Evolutionary conservation across 2,888 invertebrate genomes (phyloP).

Genomic region (Ophion costatus): DNA sequence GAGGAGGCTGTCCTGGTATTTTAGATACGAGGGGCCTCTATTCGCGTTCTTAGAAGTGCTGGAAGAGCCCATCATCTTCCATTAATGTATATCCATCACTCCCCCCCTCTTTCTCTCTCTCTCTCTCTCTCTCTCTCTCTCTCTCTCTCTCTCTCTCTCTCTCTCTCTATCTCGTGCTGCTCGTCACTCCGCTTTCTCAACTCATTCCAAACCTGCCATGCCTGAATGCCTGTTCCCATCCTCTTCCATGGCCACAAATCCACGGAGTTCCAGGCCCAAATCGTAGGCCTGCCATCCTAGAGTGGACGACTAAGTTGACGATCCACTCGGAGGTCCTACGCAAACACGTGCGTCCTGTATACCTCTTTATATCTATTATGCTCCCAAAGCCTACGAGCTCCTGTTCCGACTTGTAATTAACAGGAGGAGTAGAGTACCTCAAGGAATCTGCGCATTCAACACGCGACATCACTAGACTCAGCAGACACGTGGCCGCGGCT

Average conservation of each 20-base stretch:
- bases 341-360: not conserved
- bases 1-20: constrained; percentile 38
- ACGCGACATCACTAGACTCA: not conserved
- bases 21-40: constrained; percentile 29
- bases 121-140: constrained; percentile 58
- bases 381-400: constrained; percentile 1
- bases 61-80: constrained; percentile 57
- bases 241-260: constrained; percentile 63
- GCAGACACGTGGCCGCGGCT: not conserved
- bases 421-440: not conserved
- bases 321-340: constrained; percentile 24
- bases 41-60: constrained; percentile 63
- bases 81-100: constrained; percentile 28
- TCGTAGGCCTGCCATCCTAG: constrained; percentile 57
- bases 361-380: not conserved
- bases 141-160: constrained; percentile 58
- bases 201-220: not conserved
- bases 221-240: constrained; percentile 18
- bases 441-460: not conserved
- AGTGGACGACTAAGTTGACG: constrained; percentile 16
- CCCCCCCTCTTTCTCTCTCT: constrained; percentile 57
- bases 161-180: constrained; percentile 50
- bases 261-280: constrained; percentile 50
- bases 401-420: constrained; percentile 8
- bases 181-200: constrained; percentile 65